A percentile compares a stretch with the other conserved stretches of the same genome.
phyloP scores from a whole-genome alignment of 2,797 vertebrate species.

The Galaxias olidus region DNA sequence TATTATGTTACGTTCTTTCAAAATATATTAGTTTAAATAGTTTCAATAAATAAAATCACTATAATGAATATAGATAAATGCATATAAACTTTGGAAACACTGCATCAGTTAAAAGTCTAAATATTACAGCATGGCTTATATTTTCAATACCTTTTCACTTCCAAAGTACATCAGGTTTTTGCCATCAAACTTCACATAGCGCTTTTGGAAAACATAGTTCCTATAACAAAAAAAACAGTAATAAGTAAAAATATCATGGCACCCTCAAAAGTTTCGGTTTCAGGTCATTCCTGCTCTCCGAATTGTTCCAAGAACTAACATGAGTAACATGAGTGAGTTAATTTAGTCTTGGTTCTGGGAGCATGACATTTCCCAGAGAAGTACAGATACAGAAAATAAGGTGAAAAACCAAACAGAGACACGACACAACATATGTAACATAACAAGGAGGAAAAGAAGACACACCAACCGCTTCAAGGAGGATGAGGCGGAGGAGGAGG shows the following conservation, averaged over 20 bases:
- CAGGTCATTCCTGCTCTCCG: no score
- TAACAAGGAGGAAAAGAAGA: slow-evolving; percentile 17
- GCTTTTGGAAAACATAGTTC: slow-evolving; percentile 97
- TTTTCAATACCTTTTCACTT: slow-evolving; percentile 86
- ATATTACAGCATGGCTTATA: no score
- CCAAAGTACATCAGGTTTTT: slow-evolving; percentile 94
- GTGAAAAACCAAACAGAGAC: background rate
- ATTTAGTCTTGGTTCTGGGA: no score
- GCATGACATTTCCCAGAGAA: background rate
- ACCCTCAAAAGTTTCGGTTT: no score
- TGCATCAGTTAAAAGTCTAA: no score
- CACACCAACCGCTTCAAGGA: slow-evolving; percentile 50
- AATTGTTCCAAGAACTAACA: no score
- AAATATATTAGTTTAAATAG: no score
- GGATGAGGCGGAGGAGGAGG: slow-evolving; percentile 10
- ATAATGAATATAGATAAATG: no score
- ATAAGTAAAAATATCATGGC: background rate
- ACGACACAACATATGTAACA: background rate
- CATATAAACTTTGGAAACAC: no score
- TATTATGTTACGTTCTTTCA: no score
- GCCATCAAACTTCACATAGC: slow-evolving; percentile 92
- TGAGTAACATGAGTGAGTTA: no score
- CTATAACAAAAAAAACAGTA: slow-evolving; percentile 64
- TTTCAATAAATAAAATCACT: no score
- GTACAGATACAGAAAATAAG: background rate